Base-by-base conservation (phyloP, 2,113 vertebrate species). In the Eptatretus burgeri region DNA sequence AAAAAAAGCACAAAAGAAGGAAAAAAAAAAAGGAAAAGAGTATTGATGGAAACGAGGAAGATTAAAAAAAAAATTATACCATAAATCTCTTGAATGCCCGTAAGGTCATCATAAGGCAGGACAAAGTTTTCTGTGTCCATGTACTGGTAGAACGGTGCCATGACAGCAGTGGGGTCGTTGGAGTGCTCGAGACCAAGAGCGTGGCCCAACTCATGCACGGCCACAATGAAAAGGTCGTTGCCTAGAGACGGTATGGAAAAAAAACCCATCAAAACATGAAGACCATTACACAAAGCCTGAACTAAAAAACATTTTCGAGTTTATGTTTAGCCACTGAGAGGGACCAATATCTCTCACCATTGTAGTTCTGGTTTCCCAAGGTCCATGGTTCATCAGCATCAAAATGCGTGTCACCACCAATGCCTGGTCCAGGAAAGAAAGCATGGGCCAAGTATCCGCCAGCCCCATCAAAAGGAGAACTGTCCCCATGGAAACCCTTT, bases 111-210 rank as follows among this genome's bases (percentile, higher is more conserved):
- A 49, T 84, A 78, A 0, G 83, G 81, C 67, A 98, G 74, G 13
- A 80, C 77, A 76, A 95, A 98, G 73, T 81, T 78, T 62, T 87
- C 79, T 0, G 79, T 83, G 70, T 86, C 77, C 75, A 80, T 85
- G 82, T 83, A 95, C 71, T 85, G 84, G 75, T 98, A 98, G 75
- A 94, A 83, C 0, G 91, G 89, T 0, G 89, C 84, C 91, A 98
- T 98, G 65, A 84, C 78, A 63, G 91, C 87, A 0, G 66, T 71
- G 65, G 84, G 82, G 68, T 95, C 82, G 64, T 78, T 85, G 1
- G 91, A 98, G 69, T 98, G 91, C 70, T 98, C 84, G 70, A 98
- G 72, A 49, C 91, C 91, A 63, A 98, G 72, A 0, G 89, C 84
- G 1, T 98, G 91, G 50, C 91, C 91, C 27, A 98, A 74, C 69